Conservation (phyloP, 2,113 vertebrate species). For the Urocolius indicus region DNA sequence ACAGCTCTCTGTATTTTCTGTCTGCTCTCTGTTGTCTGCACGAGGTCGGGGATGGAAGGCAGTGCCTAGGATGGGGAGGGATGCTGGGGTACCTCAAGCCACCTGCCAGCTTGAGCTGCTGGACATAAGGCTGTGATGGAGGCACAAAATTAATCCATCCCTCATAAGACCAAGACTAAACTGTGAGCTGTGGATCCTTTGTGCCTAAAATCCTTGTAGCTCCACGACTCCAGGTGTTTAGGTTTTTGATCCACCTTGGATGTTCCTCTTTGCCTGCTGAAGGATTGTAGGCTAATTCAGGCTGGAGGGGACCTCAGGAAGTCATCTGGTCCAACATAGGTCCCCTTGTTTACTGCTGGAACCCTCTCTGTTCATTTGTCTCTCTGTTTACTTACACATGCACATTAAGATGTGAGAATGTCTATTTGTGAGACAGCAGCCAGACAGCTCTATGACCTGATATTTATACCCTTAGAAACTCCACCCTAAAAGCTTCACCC, state of each 20-base stretch:
- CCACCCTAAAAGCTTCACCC: neutral
- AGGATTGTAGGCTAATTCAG: fast-evolving
- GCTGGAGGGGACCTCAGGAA: neutral
- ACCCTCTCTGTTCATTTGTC: fast-evolving
- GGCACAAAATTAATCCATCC: neutral
- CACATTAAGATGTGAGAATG: fast-evolving
- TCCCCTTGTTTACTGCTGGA: neutral
- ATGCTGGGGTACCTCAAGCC: neutral
- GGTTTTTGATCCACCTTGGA: fast-evolving
- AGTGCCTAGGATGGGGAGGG: neutral
- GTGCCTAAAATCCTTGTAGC: neutral
- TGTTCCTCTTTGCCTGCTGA: neutral
- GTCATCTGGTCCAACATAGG: neutral
- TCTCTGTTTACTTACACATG: fast-evolving
- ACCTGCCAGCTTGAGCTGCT: neutral
- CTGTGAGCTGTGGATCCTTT: neutral
- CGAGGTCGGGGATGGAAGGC: neutral
- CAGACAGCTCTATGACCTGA: fast-evolving
- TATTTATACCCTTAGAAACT: neutral
- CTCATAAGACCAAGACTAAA: neutral
- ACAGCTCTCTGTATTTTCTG: neutral
- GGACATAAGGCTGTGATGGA: neutral
- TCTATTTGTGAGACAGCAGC: fast-evolving
- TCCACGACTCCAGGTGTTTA: fast-evolving
- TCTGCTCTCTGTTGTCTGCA: fast-evolving